These are phyloP conservation scores for Pteronura brasiliensis DNA, from an alignment of 2,113 vertebrate genomes.

Conservation along the genomic window DNA sequence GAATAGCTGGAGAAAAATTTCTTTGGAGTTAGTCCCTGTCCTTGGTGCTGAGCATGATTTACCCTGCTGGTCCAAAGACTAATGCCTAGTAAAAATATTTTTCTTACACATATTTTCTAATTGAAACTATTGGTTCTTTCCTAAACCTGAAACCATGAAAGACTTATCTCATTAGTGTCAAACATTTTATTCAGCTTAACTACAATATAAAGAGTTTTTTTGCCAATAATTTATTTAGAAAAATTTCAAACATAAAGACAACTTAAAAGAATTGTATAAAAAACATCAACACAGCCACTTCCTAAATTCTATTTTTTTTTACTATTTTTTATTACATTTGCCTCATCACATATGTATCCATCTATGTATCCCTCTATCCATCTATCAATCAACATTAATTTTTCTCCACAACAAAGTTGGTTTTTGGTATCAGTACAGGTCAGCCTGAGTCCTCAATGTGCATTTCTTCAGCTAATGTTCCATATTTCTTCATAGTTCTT, in stretches of 20 bases:
- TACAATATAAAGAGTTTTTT: neutral
- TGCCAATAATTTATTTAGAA: neutral
- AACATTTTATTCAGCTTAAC: neutral
- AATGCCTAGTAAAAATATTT: neutral
- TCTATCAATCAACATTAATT: neutral
- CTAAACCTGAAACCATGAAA: neutral
- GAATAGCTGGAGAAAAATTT: rapidly evolving
- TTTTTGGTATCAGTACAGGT: rapidly evolving
- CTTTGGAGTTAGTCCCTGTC: neutral
- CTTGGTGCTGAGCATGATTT: conserved; percentile 44
- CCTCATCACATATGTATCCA: neutral
- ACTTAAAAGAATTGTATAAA: neutral
- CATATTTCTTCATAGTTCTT: neutral
- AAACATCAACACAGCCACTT: neutral
- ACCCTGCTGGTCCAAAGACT: neutral
- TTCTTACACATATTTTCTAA: neutral
- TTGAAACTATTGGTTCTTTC: neutral
- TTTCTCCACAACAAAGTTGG: neutral
- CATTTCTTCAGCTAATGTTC: neutral
- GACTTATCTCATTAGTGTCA: neutral
- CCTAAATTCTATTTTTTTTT: neutral
- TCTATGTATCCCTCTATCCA: neutral
- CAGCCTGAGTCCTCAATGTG: neutral
- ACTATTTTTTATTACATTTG: neutral
- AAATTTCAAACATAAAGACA: neutral